Evolutionary conservation across 2,113 vertebrate genomes (phyloP), one percentile per base, ranked within the genome.

Genomic region (Monarcha castaneiventris): DNA sequence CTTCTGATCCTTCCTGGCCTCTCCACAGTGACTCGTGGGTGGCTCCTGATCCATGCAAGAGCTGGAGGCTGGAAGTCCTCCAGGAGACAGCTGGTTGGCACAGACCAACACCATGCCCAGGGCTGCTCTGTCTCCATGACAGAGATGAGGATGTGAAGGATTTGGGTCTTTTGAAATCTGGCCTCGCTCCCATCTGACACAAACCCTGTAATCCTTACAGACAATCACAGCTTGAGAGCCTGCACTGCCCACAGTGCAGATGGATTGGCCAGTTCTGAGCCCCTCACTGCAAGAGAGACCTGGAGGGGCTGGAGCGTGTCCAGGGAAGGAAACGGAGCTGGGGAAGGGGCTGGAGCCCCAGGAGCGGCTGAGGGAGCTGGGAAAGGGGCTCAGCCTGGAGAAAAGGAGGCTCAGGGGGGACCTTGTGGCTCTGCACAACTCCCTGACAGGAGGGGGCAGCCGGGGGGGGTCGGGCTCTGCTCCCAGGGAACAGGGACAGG

Each of bases 401-500:
- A 32, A 80, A 56, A 88, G 43, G 67, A 56, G 58, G 58, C 30
- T 80, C 67, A 55, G 75, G 49, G 6, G 39, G n/a, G 7, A 9
- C 29, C n/a, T 7, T 61, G 0, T 87, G 20, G 29, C 16, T 71
- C 83, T 85, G 56, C 49, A 54, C 66, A 63, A 32, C 7, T 55
- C 63, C n/a, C 49, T 69, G 73, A 44, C 63, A 69, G 46, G 63
- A 77, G 46, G 73, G 63, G 33, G 6, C 14, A 68, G 44, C 20
- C 1, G 0, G 33, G 21, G 12, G 11, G 9, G 7, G 1, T 55
- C 0, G 0, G 30, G 30, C 7, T 63, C 25, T 79, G 2, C 2
- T 71, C n/a, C 49, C n/a, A 63, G 25, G 11, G 46, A 69, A 61
- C 25, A 43, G 37, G 27, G 22, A 43, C 17, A 43, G 2, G 16